These are phyloP conservation scores for Cynopterus sphinx DNA, from an alignment of 2,797 vertebrate species.

Conservation along the genomic window DNA sequence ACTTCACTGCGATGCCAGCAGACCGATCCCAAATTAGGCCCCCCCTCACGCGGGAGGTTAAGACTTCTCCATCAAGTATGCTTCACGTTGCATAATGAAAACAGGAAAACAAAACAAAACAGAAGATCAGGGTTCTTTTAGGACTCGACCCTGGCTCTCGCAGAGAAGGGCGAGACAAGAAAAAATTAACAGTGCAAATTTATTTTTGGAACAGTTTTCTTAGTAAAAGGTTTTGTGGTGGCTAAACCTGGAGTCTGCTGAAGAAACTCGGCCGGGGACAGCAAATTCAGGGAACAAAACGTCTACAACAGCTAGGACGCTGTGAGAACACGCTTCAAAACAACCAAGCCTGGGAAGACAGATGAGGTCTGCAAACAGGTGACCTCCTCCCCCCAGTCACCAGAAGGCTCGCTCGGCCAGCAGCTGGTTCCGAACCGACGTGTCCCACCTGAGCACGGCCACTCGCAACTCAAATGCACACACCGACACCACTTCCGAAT, in stretches of 20 bases:
- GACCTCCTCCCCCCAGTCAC: accelerated
- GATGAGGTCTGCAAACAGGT: accelerated
- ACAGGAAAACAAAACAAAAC: constrained; percentile 24
- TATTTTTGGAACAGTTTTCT: constrained; percentile 76
- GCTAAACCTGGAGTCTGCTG: constrained; percentile 66
- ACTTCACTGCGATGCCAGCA: constrained; percentile 82
- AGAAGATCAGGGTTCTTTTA: constrained; percentile 66
- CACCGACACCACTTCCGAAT: neutral
- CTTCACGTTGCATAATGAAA: constrained; percentile 78
- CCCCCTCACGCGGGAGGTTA: constrained; percentile 73
- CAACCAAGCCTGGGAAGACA: constrained; percentile 45
- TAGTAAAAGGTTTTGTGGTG: constrained; percentile 79
- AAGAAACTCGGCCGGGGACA: constrained; percentile 62
- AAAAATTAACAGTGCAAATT: constrained; percentile 86
- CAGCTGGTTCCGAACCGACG: neutral
- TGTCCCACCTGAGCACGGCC: neutral
- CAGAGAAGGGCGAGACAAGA: constrained; percentile 64
- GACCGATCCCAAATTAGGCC: constrained; percentile 73
- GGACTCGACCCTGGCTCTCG: constrained; percentile 72
- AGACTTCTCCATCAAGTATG: constrained; percentile 77
- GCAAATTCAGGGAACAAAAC: constrained; percentile 64
- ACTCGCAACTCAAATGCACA: neutral
- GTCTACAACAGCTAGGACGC: constrained; percentile 69
- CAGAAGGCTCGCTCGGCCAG: neutral
- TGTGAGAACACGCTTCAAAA: constrained; percentile 74